Evolutionary conservation across 2,797 vertebrate species (phyloP).

Genomic region (Rhinoraja longicauda): DNA sequence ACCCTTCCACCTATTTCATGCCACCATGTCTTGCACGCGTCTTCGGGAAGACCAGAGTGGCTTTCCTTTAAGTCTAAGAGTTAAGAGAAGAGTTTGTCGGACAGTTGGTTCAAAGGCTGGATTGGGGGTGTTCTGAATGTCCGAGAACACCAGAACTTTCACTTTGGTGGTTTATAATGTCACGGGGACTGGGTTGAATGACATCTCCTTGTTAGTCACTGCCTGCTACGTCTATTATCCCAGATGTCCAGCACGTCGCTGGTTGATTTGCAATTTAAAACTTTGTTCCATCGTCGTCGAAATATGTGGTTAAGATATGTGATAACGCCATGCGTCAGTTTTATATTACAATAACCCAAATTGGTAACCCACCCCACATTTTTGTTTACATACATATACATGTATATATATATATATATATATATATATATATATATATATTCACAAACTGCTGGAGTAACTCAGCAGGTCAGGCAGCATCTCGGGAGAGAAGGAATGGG

Average conservation of each 20-base stretch:
- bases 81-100: not conserved
- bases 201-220: constrained; percentile 35
- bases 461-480: too few relatives aligned
- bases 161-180: constrained; percentile 26
- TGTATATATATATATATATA: not conserved
- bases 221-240: constrained; percentile 11
- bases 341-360: constrained; percentile 4
- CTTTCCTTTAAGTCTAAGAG: not conserved
- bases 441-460: too few relatives aligned
- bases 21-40: not conserved
- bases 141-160: not conserved
- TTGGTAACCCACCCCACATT: not conserved
- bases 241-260: not conserved
- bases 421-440: not conserved
- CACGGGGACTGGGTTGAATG: constrained; percentile 31
- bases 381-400: not conserved
- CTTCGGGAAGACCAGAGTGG: not conserved
- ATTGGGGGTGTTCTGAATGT: not conserved
- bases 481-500: too few relatives aligned
- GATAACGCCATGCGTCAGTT: not conserved
- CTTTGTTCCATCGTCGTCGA: constrained; percentile 1
- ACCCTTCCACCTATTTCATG: not conserved
- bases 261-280: not conserved
- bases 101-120: not conserved
- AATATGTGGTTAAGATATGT: not conserved